These are phyloP conservation scores for Trachelus troglodyta DNA, from an alignment of 2,888 invertebrate genomes.

Conservation along the genomic window DNA sequence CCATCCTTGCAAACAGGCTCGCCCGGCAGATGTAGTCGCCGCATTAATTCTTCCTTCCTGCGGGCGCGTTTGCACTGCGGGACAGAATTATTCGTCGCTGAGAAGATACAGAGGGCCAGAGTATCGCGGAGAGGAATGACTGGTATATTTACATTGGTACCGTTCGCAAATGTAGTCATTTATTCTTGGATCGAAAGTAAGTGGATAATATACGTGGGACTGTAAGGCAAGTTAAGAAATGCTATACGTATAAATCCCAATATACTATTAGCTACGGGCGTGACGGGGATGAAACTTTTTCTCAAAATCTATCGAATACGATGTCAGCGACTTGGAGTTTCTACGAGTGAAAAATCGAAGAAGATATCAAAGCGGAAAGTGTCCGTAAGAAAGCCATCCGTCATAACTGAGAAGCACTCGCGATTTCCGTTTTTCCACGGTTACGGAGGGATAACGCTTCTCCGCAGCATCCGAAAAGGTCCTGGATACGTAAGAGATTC, in stretches of 20 bases:
- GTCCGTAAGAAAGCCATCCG: not conserved
- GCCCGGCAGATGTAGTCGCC: slow-evolving; percentile 5
- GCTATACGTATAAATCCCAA: not conserved
- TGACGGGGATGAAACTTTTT: not conserved
- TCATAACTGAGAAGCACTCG: not conserved
- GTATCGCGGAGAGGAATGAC: not conserved
- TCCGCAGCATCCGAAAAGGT: not conserved
- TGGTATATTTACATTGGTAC: not conserved
- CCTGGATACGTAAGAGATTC: not conserved
- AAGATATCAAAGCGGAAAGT: not conserved
- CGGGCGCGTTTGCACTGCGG: not conserved
- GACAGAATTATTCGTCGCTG: not conserved
- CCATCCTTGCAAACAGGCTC: slow-evolving; percentile 2
- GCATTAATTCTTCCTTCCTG: slow-evolving; percentile 1
- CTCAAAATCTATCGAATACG: not conserved
- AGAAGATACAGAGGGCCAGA: not conserved
- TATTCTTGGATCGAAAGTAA: not conserved
- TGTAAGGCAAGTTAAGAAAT: not conserved
- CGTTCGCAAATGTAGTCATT: not conserved
- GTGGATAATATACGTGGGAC: not conserved
- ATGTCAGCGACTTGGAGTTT: not conserved
- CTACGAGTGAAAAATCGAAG: not conserved
- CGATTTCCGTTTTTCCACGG: not conserved
- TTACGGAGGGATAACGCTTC: not conserved
- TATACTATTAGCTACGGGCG: not conserved